Percentiles rank a stretch among this genome's conserved stretches.
phyloP scores from a whole-genome alignment of 2,888 invertebrate genomes.

The Clunio marinus region DNA sequence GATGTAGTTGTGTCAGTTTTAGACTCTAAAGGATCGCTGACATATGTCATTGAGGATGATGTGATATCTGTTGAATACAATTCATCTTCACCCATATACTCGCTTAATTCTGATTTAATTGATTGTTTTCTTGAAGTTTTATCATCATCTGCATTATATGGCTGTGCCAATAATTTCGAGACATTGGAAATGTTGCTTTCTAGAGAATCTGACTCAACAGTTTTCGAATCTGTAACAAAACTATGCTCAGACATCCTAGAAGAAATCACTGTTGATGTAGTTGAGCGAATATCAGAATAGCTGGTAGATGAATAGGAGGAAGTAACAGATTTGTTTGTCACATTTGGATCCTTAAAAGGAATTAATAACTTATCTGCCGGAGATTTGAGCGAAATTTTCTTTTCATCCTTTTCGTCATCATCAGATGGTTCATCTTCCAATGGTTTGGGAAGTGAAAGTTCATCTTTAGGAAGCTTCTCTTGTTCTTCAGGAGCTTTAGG shows the following conservation, averaged over 20 bases:
- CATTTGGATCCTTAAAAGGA: too few species aligned
- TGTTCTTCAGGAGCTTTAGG: too few species aligned
- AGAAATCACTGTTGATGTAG: neutral
- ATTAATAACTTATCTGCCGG: too few species aligned
- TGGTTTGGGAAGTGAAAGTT: too few species aligned
- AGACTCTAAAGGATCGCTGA: slow-evolving; percentile 24
- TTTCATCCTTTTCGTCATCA: too few species aligned
- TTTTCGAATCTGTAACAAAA: slow-evolving; percentile 13
- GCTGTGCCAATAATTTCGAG: slow-evolving; percentile 28
- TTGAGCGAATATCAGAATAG: too few species aligned
- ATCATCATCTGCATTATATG: slow-evolving; percentile 27
- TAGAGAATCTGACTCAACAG: slow-evolving; percentile 18
- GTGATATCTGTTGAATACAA: slow-evolving; percentile 32
- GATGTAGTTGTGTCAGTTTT: slow-evolving; percentile 21
- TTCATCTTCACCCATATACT: slow-evolving; percentile 20
- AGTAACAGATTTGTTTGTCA: too few species aligned
- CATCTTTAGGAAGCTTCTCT: too few species aligned
- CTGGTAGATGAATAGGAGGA: too few species aligned
- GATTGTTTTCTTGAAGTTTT: slow-evolving; percentile 20
- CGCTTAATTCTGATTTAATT: slow-evolving; percentile 2
- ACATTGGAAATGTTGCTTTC: neutral
- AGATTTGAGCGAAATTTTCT: too few species aligned
- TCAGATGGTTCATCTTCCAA: too few species aligned
- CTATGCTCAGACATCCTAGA: slow-evolving; percentile 19
- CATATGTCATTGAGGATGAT: slow-evolving; percentile 38